Percentiles rank a stretch among this genome's conserved stretches.
Conservation (phyloP, 2,113 vertebrate genomes). For the Gymnogyps californianus region DNA sequence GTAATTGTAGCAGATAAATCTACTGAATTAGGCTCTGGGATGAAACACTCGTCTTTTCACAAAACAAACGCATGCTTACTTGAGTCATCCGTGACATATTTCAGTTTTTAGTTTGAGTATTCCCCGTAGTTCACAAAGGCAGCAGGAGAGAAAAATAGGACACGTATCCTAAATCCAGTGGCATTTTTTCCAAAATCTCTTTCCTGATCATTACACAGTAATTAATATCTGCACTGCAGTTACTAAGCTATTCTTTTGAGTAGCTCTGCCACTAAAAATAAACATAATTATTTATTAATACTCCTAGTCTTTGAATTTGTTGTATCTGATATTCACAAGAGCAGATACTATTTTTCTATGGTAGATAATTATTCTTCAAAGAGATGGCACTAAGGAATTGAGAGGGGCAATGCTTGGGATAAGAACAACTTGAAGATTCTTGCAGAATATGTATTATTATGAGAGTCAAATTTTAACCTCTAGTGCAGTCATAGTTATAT, state of each 20-base stretch:
- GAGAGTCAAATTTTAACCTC: neutral
- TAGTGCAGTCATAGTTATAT: neutral
- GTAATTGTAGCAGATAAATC: constrained; percentile 80
- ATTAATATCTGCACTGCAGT: neutral
- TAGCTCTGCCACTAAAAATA: neutral
- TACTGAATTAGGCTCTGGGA: constrained; percentile 62
- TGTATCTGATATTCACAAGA: neutral
- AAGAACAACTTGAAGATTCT: neutral
- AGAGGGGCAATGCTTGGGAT: neutral
- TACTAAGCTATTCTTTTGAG: neutral
- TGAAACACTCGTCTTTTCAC: constrained; percentile 58
- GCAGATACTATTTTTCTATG: neutral
- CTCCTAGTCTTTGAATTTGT: neutral
- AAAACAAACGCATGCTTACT: constrained; percentile 54
- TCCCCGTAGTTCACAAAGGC: neutral
- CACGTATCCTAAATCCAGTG: neutral
- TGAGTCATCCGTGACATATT: neutral
- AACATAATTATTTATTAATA: neutral
- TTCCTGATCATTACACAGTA: neutral
- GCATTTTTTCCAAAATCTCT: neutral
- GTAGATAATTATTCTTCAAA: constrained; percentile 19
- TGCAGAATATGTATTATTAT: neutral
- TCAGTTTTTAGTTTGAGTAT: constrained; percentile 3
- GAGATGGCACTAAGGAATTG: neutral
- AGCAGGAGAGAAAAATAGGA: neutral